Percentiles rank a stretch among this genome's conserved stretches.
phyloP scores from a whole-genome alignment of 2,113 vertebrate species.

The Archilochus colubris region DNA sequence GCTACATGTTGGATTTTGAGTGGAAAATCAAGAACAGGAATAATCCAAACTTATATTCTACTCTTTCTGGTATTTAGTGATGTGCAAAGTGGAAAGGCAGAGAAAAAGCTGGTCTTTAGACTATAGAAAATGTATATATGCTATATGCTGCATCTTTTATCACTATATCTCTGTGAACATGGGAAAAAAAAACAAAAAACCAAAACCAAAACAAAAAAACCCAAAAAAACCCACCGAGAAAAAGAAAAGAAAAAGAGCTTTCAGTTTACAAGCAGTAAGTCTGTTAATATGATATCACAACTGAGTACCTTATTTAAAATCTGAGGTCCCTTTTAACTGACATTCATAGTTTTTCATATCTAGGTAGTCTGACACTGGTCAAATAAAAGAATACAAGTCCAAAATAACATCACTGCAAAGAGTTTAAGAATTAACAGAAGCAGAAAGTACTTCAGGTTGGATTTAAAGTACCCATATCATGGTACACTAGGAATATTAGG shows the following conservation, averaged over 20 bases:
- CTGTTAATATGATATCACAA: not conserved
- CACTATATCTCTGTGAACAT: not conserved
- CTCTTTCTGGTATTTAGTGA: not conserved
- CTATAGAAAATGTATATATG: not conserved
- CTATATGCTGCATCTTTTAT: not conserved
- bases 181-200: too few relatives aligned
- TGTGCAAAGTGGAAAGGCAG: not conserved
- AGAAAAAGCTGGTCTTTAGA: not conserved
- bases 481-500: not conserved
- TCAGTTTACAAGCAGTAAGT: not conserved
- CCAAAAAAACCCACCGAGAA: too few relatives aligned
- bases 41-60: not conserved
- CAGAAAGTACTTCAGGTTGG: not conserved
- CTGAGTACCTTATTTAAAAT: not conserved
- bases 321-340: not conserved
- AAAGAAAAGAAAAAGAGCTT: not conserved
- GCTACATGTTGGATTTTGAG: not conserved
- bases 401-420: not conserved
- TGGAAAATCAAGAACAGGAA: not conserved
- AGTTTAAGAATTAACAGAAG: not conserved
- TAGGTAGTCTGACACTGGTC: not conserved
- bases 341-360: not conserved
- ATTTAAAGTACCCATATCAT: not conserved
- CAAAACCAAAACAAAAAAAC: too few relatives aligned
- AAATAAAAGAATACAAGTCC: not conserved